Evolutionary conservation across 2,113 vertebrate species (phyloP).

Genomic region (Ginglymostoma cirratum): DNA sequence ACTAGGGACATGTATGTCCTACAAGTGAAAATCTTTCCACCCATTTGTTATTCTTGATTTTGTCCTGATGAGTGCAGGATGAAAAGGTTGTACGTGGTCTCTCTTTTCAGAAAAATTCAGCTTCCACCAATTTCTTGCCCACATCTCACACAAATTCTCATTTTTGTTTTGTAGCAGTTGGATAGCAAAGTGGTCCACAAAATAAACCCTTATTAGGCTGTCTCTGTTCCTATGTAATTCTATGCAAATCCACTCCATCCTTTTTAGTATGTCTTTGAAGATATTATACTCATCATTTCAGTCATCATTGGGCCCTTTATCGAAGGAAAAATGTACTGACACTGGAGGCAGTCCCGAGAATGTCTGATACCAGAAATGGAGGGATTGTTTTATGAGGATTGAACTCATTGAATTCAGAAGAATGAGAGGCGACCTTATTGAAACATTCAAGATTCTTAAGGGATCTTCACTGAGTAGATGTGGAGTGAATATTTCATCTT

Average conservation of each 20-base stretch:
- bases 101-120: not conserved
- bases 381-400: no score
- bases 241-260: not conserved
- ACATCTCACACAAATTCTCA: not conserved
- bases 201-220: not conserved
- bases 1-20: no score
- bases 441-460: no score
- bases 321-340: no score
- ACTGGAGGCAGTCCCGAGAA: no score
- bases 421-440: no score
- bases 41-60: not conserved
- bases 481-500: no score
- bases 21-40: not conserved
- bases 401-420: no score
- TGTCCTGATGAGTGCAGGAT: not conserved
- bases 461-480: no score
- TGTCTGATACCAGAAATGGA: no score
- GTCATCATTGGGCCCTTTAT: no score
- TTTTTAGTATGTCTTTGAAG: not conserved
- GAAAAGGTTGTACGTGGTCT: not conserved
- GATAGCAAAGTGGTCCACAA: not conserved
- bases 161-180: not conserved
- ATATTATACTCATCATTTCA: not conserved
- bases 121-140: not conserved
- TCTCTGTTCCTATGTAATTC: not conserved